Base-by-base conservation (phyloP, 2,113 vertebrate species). In the Neolamprologus tretocephalus region DNA sequence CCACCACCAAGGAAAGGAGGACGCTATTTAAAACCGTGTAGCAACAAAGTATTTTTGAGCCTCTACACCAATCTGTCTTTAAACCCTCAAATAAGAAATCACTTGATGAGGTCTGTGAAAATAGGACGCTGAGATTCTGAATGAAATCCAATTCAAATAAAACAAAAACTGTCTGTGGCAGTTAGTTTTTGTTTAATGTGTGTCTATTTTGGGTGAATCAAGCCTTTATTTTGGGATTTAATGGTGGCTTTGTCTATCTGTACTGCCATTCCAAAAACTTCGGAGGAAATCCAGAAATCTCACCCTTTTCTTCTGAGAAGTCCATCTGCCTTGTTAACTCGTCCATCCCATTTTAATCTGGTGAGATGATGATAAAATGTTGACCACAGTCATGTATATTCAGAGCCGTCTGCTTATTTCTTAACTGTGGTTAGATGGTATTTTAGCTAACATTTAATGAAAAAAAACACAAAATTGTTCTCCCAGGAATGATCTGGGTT, bases 331-430 rank as follows among this genome's bases (percentile, higher is more conserved):
- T 87, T 8, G 91, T 94, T 95, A 97, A 95, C 84, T 94, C 93
- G 87, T 97, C 97, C 97, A 96, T 97, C 81, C 94, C 96, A 97
- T 96, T 37, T 87, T 96, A 95, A 68, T 93, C 95, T 95, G 92
- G 21, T 90, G 89, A 90, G 81, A 90, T 28, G 87, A 92, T 84
- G 82, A 92, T 86, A 86, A 81, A 89, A 51, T 78, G 73, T 78
- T 78, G 45, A 86, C 86, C 40, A 33, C 35, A 3, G 49, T 84
- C 82, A 81, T 73, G 82, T 57, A 79, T 14, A 13, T 12, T 55
- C 53, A 54, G 23, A 3, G 42, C 53, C 51, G 75, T 37, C 63
- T 21, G 40, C 80, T 86, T 71, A 63, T 40, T 49, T 14, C 19
- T 80, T 37, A 75, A 63, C 51, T 83, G 88, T 26, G 84, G 73